A percentile compares a stretch with the other conserved stretches of the same genome.
phyloP scores from a whole-genome alignment of 2,888 invertebrate species.

The Drosophila mayaguana region DNA sequence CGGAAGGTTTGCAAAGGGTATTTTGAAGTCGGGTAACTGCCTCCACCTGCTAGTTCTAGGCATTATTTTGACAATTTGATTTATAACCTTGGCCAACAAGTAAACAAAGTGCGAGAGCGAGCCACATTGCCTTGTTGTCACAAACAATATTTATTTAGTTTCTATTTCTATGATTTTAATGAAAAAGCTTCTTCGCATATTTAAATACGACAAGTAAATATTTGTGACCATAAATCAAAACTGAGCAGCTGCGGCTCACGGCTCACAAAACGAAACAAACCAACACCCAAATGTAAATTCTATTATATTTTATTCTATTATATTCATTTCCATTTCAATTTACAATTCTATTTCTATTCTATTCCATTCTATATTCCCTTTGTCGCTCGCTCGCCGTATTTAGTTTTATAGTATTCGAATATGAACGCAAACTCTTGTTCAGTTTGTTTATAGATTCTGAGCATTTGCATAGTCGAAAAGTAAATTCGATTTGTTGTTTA shows the following conservation, averaged over 20 bases:
- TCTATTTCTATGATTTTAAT: slow-evolving; percentile 64
- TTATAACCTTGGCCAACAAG: slow-evolving; percentile 62
- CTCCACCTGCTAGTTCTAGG: slow-evolving; percentile 10
- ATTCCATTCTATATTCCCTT: background rate
- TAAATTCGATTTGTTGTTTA: background rate
- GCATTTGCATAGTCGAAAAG: slow-evolving; percentile 1
- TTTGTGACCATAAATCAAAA: slow-evolving; percentile 59
- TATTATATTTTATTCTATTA: slow-evolving; percentile 13
- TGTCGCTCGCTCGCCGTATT: slow-evolving; percentile 12
- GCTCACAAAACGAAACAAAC: slow-evolving; percentile 40
- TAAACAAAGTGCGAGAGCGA: slow-evolving; percentile 48
- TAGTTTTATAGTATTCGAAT: slow-evolving; percentile 23
- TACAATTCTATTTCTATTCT: background rate
- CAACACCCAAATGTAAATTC: slow-evolving; percentile 30
- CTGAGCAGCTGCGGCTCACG: slow-evolving; percentile 50
- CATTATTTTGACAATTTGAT: slow-evolving; percentile 57
- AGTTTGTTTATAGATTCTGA: slow-evolving; percentile 5
- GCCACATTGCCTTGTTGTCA: slow-evolving; percentile 49
- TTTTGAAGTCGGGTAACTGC: background rate
- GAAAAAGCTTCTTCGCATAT: slow-evolving; percentile 57
- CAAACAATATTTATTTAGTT: slow-evolving; percentile 63
- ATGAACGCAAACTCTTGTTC: slow-evolving; percentile 11
- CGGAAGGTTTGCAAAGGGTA: background rate
- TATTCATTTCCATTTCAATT: slow-evolving; percentile 2
- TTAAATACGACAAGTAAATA: slow-evolving; percentile 57